Percentiles rank a stretch among this genome's conserved stretches.
phyloP scores from a whole-genome alignment of 2,113 vertebrate genomes.

The Pelobates fuscus region DNA sequence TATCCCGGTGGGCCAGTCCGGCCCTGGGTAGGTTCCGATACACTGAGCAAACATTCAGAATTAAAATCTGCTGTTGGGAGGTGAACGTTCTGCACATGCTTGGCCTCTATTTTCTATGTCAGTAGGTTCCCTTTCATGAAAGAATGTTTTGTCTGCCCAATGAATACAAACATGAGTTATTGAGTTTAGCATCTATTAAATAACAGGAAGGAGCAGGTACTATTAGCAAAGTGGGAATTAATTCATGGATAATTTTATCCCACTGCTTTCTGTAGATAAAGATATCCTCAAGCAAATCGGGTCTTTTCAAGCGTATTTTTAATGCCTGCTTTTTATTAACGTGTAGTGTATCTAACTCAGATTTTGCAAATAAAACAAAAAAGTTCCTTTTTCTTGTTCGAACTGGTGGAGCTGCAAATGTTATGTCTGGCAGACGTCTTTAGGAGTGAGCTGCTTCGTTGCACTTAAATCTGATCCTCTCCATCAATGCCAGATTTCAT shows the following conservation, averaged over 20 bases:
- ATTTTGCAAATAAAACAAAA: constrained; percentile 37
- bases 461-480: constrained; percentile 41
- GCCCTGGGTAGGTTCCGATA: too few relatives aligned
- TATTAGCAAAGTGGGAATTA: background rate
- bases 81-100: background rate
- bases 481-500: constrained; percentile 46
- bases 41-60: too few relatives aligned
- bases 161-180: constrained; percentile 1
- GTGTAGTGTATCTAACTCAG: constrained; percentile 3
- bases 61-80: too few relatives aligned
- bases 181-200: constrained; percentile 4
- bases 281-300: background rate
- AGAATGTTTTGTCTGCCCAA: constrained; percentile 17
- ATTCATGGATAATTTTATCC: background rate
- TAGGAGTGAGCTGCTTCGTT: constrained; percentile 35
- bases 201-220: background rate
- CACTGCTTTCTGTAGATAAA: background rate
- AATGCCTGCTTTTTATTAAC: background rate
- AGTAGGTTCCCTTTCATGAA: constrained; percentile 10
- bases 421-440: constrained; percentile 47
- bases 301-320: background rate
- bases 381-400: constrained; percentile 32
- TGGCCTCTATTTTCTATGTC: constrained; percentile 9
- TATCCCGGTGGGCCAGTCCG: too few relatives aligned
- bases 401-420: constrained; percentile 18